Evolutionary conservation across 2,113 vertebrate species (phyloP).

Genomic region (Oxyura jamaicensis): DNA sequence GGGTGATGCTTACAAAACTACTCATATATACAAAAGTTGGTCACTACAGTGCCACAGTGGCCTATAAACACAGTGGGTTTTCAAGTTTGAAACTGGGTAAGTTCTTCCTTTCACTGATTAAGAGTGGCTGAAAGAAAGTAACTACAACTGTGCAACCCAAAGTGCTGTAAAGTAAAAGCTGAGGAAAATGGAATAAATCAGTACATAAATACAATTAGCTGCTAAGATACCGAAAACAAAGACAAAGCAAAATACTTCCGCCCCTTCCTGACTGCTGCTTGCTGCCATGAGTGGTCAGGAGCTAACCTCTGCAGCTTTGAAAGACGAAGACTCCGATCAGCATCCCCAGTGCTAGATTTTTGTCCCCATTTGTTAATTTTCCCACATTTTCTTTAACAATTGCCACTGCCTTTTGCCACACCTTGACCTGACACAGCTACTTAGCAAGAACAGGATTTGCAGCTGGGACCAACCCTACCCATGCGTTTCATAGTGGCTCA

Average conservation of each 20-base stretch:
- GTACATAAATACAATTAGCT: not conserved
- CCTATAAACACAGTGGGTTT: not conserved
- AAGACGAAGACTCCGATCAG: not conserved
- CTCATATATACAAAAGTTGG: not conserved
- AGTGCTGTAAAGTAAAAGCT: not conserved
- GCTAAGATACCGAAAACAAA: not conserved
- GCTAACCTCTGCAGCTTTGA: not conserved
- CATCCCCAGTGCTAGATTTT: not conserved
- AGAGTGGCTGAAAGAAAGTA: not conserved
- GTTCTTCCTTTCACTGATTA: not conserved
- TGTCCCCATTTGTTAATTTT: rapidly evolving
- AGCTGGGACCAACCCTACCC: no score
- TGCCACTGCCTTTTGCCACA: not conserved
- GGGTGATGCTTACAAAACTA: not conserved
- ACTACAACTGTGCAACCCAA: not conserved
- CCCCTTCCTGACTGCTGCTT: not conserved
- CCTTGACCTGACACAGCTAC: not conserved
- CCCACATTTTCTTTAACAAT: not conserved
- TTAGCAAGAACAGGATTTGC: not conserved
- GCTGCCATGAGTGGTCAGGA: not conserved
- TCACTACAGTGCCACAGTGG: not conserved
- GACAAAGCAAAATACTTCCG: not conserved
- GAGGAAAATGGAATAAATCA: not conserved
- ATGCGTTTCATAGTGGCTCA: not conserved
- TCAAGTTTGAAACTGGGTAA: not conserved